These are phyloP conservation scores for Mastacembelus armatus DNA, from an alignment of 2,797 vertebrate species.

Conservation along the genomic window DNA sequence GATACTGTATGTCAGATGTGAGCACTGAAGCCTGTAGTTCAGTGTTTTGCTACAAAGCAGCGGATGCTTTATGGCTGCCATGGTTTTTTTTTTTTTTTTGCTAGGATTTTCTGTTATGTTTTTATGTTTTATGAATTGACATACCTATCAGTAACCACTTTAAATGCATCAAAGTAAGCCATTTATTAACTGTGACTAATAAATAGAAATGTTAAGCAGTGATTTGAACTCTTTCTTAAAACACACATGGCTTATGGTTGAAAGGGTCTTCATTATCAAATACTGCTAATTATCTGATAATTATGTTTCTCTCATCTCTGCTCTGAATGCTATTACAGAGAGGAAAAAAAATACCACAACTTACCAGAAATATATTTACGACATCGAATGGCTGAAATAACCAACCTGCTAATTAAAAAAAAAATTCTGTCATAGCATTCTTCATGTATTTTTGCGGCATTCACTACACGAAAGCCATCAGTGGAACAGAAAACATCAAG, in stretches of 20 bases:
- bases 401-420: neutral
- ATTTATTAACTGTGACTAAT: too few relatives aligned
- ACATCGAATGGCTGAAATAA: slow-evolving; percentile 5
- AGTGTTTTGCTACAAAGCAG: too few relatives aligned
- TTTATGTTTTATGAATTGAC: too few relatives aligned
- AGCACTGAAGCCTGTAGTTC: neutral
- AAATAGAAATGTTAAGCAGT: too few relatives aligned
- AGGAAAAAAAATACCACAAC: neutral
- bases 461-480: slow-evolving; percentile 6
- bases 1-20: neutral
- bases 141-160: too few relatives aligned
- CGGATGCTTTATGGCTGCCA: too few relatives aligned
- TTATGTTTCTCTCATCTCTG: neutral
- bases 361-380: slow-evolving; percentile 1
- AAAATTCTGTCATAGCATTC: slow-evolving; percentile 18
- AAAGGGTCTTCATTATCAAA: neutral
- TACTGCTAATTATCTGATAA: neutral
- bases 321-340: neutral
- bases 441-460: neutral
- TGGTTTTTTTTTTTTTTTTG: too few relatives aligned
- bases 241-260: neutral
- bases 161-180: too few relatives aligned
- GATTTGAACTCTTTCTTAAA: neutral
- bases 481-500: slow-evolving; percentile 20
- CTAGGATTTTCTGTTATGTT: too few relatives aligned